These are phyloP conservation scores for Hippocampus guttulatus DNA, from an alignment of 2,113 vertebrate genomes.

Conservation along the genomic window DNA sequence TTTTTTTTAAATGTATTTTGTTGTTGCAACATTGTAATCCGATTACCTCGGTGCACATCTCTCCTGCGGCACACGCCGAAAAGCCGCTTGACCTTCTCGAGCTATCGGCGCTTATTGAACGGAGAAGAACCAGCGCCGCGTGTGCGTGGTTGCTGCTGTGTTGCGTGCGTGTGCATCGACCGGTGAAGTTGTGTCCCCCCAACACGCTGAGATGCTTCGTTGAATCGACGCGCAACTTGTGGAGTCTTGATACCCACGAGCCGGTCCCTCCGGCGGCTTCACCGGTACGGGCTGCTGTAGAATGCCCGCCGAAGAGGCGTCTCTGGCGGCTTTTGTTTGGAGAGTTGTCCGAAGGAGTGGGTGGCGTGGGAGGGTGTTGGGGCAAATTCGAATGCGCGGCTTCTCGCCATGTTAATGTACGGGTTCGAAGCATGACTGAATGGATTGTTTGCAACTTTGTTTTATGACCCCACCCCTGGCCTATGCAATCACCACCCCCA, in stretches of 20 bases:
- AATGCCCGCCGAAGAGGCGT: neutral
- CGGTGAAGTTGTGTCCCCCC: slow-evolving; percentile 1
- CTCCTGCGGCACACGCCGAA: slow-evolving; percentile 19
- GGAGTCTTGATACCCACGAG: neutral
- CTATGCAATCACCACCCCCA: neutral
- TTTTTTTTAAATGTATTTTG: neutral
- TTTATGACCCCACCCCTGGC: neutral
- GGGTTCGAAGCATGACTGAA: slow-evolving; percentile 18
- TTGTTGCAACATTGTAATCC: slow-evolving; percentile 25
- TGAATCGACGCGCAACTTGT: slow-evolving; percentile 8
- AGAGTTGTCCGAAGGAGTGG: neutral
- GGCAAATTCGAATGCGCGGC: slow-evolving; percentile 22
- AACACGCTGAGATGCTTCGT: neutral
- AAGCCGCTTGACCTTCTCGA: slow-evolving; percentile 45
- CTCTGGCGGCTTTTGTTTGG: slow-evolving; percentile 3
- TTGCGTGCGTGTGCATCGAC: neutral
- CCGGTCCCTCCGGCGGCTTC: neutral
- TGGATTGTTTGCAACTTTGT: slow-evolving; percentile 47
- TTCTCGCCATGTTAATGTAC: slow-evolving; percentile 60
- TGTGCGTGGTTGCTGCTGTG: slow-evolving; percentile 2
- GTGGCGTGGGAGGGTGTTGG: slow-evolving; percentile 2
- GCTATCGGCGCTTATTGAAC: slow-evolving; percentile 6
- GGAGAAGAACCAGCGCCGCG: neutral
- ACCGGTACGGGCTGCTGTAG: neutral
- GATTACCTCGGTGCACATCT: slow-evolving; percentile 37